A percentile compares a stretch with the other conserved stretches of the same genome.
These are phyloP conservation scores for Phragmatobia fuliginosa DNA, from an alignment of 2,888 invertebrate species.

Conservation along the genomic window DNA sequence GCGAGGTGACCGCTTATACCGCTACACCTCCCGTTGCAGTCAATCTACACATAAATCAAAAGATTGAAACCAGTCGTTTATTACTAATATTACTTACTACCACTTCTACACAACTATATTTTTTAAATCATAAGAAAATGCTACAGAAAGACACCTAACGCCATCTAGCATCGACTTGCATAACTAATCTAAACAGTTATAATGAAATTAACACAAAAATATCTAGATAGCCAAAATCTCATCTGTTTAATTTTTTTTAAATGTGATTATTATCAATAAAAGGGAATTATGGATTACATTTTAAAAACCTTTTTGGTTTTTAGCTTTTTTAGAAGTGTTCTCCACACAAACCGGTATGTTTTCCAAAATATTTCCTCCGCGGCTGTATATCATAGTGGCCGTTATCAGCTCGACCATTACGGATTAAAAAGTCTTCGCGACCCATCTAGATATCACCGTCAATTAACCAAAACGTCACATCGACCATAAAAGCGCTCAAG, in stretches of 20 bases:
- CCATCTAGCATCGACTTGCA: not conserved
- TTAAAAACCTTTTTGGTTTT: not conserved
- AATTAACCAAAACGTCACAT: constrained; percentile 24
- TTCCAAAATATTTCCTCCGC: constrained; percentile 60
- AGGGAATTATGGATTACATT: not conserved
- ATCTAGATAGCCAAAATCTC: not conserved
- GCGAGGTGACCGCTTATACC: too few species aligned
- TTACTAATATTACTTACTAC: too few species aligned
- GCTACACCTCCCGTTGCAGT: too few species aligned
- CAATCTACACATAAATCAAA: not conserved
- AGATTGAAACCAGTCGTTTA: not conserved
- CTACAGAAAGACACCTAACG: not conserved
- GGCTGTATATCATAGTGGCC: constrained; percentile 72
- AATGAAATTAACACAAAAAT: not conserved
- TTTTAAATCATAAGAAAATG: too few species aligned
- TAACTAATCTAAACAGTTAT: not conserved
- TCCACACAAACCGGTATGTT: constrained; percentile 46
- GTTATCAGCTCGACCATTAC: constrained; percentile 78
- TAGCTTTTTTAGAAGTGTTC: constrained; percentile 29
- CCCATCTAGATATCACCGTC: constrained; percentile 69
- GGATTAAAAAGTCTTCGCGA: constrained; percentile 81
- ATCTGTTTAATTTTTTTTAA: not conserved
- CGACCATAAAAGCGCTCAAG: constrained; percentile 21
- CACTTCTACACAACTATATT: too few species aligned
- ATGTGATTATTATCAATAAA: too few species aligned